Percentiles rank a stretch among this genome's conserved stretches.
Conservation (phyloP, 1,140 invertebrate genomes). For the Gryllus bimaculatus region DNA sequence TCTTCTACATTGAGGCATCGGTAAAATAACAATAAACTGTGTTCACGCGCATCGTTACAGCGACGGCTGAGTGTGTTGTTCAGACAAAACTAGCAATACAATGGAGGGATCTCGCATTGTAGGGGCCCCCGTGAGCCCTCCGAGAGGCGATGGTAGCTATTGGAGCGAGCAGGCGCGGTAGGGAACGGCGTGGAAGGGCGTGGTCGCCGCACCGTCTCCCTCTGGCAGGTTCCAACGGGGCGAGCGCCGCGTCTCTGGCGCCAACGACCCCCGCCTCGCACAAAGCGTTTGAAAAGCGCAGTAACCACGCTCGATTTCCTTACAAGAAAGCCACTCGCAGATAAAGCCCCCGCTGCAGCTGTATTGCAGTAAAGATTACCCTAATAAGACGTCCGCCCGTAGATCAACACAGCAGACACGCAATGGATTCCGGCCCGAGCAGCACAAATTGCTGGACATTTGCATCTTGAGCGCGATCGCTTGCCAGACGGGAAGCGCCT, state of each 20-base stretch:
- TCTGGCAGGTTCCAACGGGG: not conserved
- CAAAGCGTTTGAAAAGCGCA: not conserved
- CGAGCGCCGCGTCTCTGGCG: not conserved
- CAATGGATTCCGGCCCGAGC: not conserved
- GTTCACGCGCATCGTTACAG: too few species aligned
- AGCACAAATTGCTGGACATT: not conserved
- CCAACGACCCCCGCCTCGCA: not conserved
- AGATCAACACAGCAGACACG: not conserved
- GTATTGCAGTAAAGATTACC: not conserved
- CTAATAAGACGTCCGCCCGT: not conserved
- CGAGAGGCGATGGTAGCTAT: too few species aligned
- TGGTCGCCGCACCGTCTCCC: not conserved
- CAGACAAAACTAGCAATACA: too few species aligned
- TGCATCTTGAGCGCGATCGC: not conserved
- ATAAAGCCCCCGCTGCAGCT: not conserved
- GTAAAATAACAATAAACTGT: too few species aligned
- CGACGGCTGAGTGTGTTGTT: too few species aligned
- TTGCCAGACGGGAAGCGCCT: not conserved
- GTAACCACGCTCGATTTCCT: not conserved
- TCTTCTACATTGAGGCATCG: too few species aligned
- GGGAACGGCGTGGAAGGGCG: too few species aligned
- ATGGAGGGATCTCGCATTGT: too few species aligned
- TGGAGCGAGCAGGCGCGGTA: too few species aligned
- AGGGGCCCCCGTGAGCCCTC: too few species aligned
- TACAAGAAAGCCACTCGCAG: not conserved